Conservation (phyloP, 2,888 invertebrate species). For the Euphydryas editha region DNA sequence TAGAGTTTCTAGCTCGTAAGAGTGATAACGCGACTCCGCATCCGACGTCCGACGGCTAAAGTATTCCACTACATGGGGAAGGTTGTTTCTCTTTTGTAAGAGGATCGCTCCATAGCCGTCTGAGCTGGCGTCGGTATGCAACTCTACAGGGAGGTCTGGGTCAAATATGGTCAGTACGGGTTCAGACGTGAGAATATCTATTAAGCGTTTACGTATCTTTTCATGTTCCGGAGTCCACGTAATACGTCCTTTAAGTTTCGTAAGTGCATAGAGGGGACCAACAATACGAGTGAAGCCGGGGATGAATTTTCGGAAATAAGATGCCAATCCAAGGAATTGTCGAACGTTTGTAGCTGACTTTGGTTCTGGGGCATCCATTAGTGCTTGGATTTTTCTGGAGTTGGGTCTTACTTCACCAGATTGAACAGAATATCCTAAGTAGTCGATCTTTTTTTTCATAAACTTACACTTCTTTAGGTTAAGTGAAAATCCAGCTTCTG, state of each 20-base stretch:
- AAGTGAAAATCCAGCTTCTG: conserved; percentile 21
- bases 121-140: conserved; percentile 43
- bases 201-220: conserved; percentile 3
- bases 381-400: neutral
- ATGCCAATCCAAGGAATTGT: conserved; percentile 33
- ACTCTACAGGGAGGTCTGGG: conserved; percentile 27
- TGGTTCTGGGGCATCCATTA: conserved; percentile 13
- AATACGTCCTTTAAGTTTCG: neutral
- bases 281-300: conserved; percentile 25
- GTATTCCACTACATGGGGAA: conserved; percentile 44
- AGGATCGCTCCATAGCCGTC: conserved; percentile 41
- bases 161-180: neutral
- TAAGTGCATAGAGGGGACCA: conserved; percentile 10
- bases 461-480: conserved; percentile 18
- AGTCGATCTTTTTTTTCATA: neutral
- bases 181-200: neutral
- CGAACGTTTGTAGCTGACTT: conserved; percentile 23
- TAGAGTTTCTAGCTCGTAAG: conserved; percentile 2
- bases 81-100: conserved; percentile 39
- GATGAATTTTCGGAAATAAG: conserved; percentile 36
- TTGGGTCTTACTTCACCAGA: neutral
- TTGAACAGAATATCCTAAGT: neutral
- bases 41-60: conserved; percentile 40
- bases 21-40: conserved; percentile 1
- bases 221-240: conserved; percentile 19